Evolutionary conservation across 2,888 invertebrate genomes (phyloP).

Genomic region (Sycophila texana): DNA sequence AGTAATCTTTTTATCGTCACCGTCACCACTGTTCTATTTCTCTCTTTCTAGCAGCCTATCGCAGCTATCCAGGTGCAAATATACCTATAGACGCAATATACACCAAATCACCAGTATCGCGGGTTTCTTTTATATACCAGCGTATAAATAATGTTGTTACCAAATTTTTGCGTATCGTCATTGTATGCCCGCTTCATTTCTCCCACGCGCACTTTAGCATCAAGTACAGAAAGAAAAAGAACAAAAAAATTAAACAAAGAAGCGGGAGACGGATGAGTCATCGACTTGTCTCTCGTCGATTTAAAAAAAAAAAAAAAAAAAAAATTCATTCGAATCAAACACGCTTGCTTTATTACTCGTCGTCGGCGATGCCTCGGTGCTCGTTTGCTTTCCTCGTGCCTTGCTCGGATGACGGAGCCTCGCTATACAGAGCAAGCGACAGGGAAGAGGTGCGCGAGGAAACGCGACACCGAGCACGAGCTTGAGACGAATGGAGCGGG

Average conservation of each 20-base stretch:
- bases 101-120: constrained; percentile 71
- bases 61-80: constrained; percentile 76
- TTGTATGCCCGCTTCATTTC: constrained; percentile 60
- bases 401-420: constrained; percentile 12
- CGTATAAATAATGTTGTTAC: constrained; percentile 57
- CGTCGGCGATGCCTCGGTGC: neutral
- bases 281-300: neutral
- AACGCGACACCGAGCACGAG: constrained; percentile 36
- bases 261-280: neutral
- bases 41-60: constrained; percentile 76
- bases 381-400: constrained; percentile 2
- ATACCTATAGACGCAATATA: constrained; percentile 70
- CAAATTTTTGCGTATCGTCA: constrained; percentile 45
- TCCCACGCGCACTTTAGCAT: constrained; percentile 26
- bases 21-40: constrained; percentile 75
- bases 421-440: neutral
- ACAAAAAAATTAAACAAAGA: neutral
- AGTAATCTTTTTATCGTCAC: constrained; percentile 74
- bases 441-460: constrained; percentile 3
- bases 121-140: constrained; percentile 42
- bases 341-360: neutral
- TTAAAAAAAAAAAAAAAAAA: too few species aligned
- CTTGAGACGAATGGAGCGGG: constrained; percentile 63
- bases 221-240: neutral
- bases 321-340: neutral